Percentiles rank a stretch among this genome's conserved stretches.
phyloP scores from a whole-genome alignment of 2,888 invertebrate genomes.

The Phengaris alcon region DNA sequence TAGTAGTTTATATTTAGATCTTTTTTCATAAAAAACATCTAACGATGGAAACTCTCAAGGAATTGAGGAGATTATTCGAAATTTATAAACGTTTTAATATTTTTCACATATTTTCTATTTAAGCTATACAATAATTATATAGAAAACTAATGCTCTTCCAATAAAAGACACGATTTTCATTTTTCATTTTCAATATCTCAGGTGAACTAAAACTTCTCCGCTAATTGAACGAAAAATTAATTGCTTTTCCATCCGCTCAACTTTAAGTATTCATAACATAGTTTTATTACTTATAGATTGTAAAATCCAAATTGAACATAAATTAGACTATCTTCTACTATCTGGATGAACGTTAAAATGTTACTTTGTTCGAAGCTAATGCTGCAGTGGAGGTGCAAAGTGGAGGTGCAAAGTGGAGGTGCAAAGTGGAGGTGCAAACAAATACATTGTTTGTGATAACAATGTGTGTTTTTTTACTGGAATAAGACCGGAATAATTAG shows the following conservation, averaged over 20 bases:
- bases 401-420: too few species aligned
- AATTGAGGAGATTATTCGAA: too few species aligned
- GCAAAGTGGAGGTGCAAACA: too few species aligned
- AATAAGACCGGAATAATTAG: too few species aligned
- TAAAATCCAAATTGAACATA: constrained; percentile 59
- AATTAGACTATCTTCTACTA: constrained; percentile 49
- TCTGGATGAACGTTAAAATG: constrained; percentile 44
- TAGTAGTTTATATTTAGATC: too few species aligned
- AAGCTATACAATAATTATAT: too few species aligned
- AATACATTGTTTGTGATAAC: background rate
- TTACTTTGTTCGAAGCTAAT: constrained; percentile 45
- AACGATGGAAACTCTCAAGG: too few species aligned
- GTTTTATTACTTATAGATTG: constrained; percentile 52
- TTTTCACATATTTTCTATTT: too few species aligned
- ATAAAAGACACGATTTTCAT: too few species aligned
- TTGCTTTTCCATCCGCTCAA: constrained; percentile 38
- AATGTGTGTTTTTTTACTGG: background rate
- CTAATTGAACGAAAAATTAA: constrained; percentile 42
- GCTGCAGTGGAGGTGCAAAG: background rate
- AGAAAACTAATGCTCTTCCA: too few species aligned
- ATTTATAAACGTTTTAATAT: too few species aligned
- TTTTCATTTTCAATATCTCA: constrained; percentile 29
- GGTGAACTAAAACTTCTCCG: constrained; percentile 35
- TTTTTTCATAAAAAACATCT: too few species aligned
- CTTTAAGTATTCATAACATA: constrained; percentile 48